Evolutionary conservation across 2,888 invertebrate species (phyloP).

Genomic region (Caenorhabditis japonica): DNA sequence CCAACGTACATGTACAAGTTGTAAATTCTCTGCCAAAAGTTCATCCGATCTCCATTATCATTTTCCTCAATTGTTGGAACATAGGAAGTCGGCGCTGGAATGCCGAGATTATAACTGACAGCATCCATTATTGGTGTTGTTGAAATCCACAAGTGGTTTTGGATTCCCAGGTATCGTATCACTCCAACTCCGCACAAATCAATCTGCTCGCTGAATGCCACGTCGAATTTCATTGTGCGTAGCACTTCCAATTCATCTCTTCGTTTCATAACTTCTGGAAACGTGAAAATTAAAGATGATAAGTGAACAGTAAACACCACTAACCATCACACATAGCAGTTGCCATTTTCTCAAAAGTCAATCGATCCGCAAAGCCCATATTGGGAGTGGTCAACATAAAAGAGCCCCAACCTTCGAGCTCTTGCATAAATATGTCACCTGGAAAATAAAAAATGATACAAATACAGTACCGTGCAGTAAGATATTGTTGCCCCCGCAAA

Average conservation of each 20-base stretch:
- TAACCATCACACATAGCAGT: conserved; percentile 61
- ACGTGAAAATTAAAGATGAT: too few species aligned
- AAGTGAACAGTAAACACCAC: too few species aligned
- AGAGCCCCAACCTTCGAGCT: conserved; percentile 48
- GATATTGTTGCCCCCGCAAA: too few species aligned
- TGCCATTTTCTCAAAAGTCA: conserved; percentile 55
- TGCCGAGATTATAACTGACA: conserved; percentile 67
- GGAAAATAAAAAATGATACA: background rate
- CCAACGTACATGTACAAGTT: conserved; percentile 70
- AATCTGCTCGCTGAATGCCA: conserved; percentile 70
- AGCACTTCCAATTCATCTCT: conserved; percentile 65
- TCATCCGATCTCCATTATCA: conserved; percentile 69
- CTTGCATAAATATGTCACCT: conserved; percentile 47
- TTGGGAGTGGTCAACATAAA: conserved; percentile 27
- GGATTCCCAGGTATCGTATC: conserved; percentile 66
- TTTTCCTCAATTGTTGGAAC: conserved; percentile 72
- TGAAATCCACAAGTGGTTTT: conserved; percentile 70
- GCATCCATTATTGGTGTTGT: conserved; percentile 73
- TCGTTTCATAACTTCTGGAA: conserved; percentile 61
- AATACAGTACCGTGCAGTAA: too few species aligned
- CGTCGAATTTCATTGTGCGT: conserved; percentile 65
- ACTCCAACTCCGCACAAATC: conserved; percentile 71
- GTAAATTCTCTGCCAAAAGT: conserved; percentile 64
- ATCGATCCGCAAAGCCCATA: conserved; percentile 54
- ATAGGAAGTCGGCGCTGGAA: conserved; percentile 69